Evolutionary conservation across 2,113 vertebrate genomes (phyloP).

Genomic region (Okapia johnstoni): DNA sequence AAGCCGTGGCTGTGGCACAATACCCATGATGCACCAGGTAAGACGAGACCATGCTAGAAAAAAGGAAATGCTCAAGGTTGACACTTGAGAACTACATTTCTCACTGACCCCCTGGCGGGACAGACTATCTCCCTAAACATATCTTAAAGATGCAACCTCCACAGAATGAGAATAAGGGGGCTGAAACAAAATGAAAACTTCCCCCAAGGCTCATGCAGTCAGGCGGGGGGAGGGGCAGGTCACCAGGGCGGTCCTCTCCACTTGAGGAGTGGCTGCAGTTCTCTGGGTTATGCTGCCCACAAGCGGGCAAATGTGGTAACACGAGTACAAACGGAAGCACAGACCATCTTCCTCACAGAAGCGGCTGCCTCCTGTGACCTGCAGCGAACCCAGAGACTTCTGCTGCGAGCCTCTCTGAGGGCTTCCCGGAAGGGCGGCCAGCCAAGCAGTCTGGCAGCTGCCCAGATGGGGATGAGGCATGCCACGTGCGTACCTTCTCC

Average conservation of each 20-base stretch:
- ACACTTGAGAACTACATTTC: slow-evolving; percentile 58
- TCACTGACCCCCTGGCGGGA: not conserved
- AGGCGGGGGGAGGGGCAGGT: not conserved
- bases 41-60: slow-evolving; percentile 95
- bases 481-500: not conserved
- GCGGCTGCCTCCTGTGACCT: not conserved
- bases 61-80: slow-evolving; percentile 59
- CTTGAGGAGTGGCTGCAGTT: not conserved
- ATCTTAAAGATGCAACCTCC: not conserved
- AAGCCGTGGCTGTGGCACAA: slow-evolving; percentile 96
- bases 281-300: not conserved
- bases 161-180: slow-evolving; percentile 7
- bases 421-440: not conserved
- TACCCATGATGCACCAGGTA: slow-evolving; percentile 99
- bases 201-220: not conserved
- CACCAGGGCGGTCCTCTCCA: not conserved
- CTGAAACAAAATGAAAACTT: not conserved
- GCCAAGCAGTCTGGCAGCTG: not conserved
- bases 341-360: not conserved
- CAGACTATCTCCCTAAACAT: not conserved
- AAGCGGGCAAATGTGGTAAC: not conserved
- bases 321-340: not conserved
- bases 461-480: not conserved
- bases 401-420: not conserved
- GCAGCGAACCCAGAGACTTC: not conserved